Evolutionary conservation across 2,797 vertebrate genomes (phyloP).

Genomic region (Karalla daura): DNA sequence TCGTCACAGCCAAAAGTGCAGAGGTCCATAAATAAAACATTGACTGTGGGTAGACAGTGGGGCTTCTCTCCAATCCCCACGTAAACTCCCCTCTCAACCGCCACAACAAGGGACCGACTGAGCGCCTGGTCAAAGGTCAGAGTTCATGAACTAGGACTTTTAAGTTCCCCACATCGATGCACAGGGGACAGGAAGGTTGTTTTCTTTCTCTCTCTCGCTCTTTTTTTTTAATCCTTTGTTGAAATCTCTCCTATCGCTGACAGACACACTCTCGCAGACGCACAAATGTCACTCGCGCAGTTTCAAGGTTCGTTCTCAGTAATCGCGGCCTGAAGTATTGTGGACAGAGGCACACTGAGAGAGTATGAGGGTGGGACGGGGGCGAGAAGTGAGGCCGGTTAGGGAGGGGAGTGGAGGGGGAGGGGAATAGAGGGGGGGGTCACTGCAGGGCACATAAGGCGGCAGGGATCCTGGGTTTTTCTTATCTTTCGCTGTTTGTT

Average conservation of each 20-base stretch:
- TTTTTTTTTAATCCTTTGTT: too few relatives aligned
- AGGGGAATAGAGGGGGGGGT: constrained; percentile 34
- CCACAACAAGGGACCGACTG: constrained; percentile 72
- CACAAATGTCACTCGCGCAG: constrained; percentile 58
- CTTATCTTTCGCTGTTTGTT: not conserved
- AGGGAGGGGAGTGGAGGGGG: constrained; percentile 9
- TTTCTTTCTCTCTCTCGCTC: too few relatives aligned
- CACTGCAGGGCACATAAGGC: constrained; percentile 67
- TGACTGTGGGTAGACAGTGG: constrained; percentile 73
- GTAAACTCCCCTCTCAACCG: constrained; percentile 54
- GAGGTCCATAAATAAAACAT: constrained; percentile 88
- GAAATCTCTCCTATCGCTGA: constrained; percentile 48
- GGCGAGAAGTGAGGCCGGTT: constrained; percentile 19
- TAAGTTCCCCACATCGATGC: constrained; percentile 74
- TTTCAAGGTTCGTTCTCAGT: constrained; percentile 67
- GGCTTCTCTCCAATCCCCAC: constrained; percentile 61
- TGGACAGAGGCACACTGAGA: constrained; percentile 75
- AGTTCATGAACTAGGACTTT: constrained; percentile 84
- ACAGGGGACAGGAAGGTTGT: constrained; percentile 60
- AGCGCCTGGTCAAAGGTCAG: constrained; percentile 82
- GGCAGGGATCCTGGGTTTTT: constrained; percentile 51
- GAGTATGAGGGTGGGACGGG: constrained; percentile 37
- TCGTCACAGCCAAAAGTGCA: constrained; percentile 90
- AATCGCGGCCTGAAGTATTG: constrained; percentile 64
- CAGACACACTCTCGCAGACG: constrained; percentile 57